Evolutionary conservation across 1,140 invertebrate species (phyloP).

Genomic region (Radopholus similis): DNA sequence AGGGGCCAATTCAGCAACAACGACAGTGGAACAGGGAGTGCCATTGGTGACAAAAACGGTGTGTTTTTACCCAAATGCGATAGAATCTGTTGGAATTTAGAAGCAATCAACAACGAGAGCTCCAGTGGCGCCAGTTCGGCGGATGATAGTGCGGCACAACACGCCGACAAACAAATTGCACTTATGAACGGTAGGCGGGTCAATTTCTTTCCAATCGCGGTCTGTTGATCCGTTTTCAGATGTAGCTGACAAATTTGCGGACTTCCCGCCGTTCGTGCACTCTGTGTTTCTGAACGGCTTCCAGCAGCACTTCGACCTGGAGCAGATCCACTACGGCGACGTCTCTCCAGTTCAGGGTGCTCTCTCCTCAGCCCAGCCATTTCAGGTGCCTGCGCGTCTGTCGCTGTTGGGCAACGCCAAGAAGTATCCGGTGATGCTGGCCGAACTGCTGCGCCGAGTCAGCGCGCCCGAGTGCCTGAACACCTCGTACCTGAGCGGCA

Average conservation of each 20-base stretch:
- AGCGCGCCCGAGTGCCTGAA: conserved; percentile 9
- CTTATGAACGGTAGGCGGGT: too few species aligned
- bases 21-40: too few species aligned
- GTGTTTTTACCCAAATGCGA: too few species aligned
- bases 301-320: background rate
- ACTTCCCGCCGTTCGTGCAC: background rate
- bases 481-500: conserved; percentile 16
- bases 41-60: too few species aligned
- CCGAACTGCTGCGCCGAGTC: conserved; percentile 7
- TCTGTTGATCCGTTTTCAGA: too few species aligned
- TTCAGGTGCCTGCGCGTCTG: conserved; percentile 4
- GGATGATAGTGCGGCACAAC: too few species aligned
- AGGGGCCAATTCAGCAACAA: too few species aligned
- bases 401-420: background rate
- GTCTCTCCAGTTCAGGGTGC: background rate
- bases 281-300: background rate
- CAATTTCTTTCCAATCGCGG: too few species aligned
- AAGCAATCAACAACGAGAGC: too few species aligned
- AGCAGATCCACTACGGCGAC: background rate
- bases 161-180: too few species aligned
- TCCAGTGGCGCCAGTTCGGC: too few species aligned
- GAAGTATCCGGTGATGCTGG: conserved; percentile 8
- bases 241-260: background rate
- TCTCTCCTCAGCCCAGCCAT: background rate
- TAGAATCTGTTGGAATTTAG: too few species aligned